Percentiles rank a stretch among this genome's conserved stretches.
phyloP scores from a whole-genome alignment of 2,797 vertebrate species.

The Oophaga sylvatica region DNA sequence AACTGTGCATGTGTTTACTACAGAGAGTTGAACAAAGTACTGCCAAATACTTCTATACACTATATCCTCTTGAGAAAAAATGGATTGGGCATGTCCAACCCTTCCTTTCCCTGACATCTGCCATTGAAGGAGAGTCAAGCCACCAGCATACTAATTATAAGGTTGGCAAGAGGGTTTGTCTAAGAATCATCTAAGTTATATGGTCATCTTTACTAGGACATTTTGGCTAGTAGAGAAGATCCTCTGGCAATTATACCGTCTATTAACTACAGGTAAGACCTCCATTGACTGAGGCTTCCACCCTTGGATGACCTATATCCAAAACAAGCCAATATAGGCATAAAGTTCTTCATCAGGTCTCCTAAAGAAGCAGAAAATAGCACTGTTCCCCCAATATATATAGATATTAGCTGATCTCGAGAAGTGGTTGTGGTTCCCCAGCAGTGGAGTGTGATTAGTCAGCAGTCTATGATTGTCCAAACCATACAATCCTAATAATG shows the following conservation, averaged over 20 bases:
- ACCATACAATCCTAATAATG: background rate
- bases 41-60: too few relatives aligned
- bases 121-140: too few relatives aligned
- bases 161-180: too few relatives aligned
- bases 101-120: too few relatives aligned
- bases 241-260: background rate
- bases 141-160: too few relatives aligned
- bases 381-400: background rate
- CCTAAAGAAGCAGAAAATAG: too few relatives aligned
- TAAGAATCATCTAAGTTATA: too few relatives aligned
- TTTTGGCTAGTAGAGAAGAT: background rate
- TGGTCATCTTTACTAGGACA: background rate
- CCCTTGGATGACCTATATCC: background rate
- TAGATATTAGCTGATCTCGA: background rate
- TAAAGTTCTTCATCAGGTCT: background rate
- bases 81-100: too few relatives aligned
- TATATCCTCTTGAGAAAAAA: too few relatives aligned
- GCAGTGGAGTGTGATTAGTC: too few relatives aligned
- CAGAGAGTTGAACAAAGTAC: too few relatives aligned
- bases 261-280: background rate
- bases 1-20: too few relatives aligned
- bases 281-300: background rate
- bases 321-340: background rate
- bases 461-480: background rate
- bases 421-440: background rate